A percentile compares a stretch with the other conserved stretches of the same genome.
Conservation (phyloP, 2,888 invertebrate species). For the Pheosia tremula region DNA sequence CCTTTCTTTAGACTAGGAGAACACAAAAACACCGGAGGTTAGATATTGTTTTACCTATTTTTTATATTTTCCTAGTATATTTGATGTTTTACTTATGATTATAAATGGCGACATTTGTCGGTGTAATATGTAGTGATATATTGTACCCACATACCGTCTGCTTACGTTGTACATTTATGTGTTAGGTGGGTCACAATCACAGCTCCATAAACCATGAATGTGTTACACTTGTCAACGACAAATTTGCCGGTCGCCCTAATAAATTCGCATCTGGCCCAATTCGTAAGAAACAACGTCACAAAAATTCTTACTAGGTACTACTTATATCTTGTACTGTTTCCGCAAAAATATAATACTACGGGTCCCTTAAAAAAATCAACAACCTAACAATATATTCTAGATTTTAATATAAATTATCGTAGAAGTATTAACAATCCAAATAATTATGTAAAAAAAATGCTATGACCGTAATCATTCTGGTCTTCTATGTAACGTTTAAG, state of each 20-base stretch:
- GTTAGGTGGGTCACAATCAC: slow-evolving; percentile 22
- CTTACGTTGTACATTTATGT: background rate
- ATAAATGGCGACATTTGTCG: background rate
- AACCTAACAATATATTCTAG: no score
- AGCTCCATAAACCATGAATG: slow-evolving; percentile 27
- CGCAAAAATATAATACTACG: no score
- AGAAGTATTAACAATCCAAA: no score
- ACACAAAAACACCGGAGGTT: no score
- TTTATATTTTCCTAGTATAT: background rate
- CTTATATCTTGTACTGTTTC: no score
- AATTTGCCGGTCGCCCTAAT: slow-evolving; percentile 41
- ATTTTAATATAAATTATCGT: no score
- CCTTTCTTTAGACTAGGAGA: no score
- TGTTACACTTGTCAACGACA: slow-evolving; percentile 42
- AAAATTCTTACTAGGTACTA: background rate
- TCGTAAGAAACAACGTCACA: slow-evolving; percentile 9
- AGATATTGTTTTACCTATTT: background rate
- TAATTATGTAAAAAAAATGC: no score
- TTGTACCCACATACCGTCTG: background rate
- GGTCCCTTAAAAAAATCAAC: no score
- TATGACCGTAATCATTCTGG: no score
- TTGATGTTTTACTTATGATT: background rate
- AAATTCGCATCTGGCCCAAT: slow-evolving; percentile 30
- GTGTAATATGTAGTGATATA: background rate
- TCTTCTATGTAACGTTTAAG: no score